Base-by-base conservation (phyloP, 2,888 invertebrate species). In the Hydroisotoma schaefferi region DNA sequence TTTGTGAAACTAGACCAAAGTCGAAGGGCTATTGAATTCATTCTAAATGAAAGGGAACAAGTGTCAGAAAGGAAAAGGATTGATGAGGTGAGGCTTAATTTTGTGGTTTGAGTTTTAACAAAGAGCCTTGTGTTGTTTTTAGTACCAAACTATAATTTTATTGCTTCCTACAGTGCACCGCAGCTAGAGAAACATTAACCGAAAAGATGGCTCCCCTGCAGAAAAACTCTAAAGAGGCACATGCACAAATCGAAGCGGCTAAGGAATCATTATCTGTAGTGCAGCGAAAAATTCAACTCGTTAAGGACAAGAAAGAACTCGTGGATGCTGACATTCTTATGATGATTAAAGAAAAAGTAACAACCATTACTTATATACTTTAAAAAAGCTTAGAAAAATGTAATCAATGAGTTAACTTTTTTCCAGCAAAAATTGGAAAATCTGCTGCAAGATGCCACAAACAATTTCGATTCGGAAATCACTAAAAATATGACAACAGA, bases 11-110 rank as follows among this genome's bases (percentile, higher is more conserved):
- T 25, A n/a, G 66, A 61, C 37, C 49, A 57, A 22, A 44, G 49
- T 2, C 59, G 61, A 33, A 55, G 65, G 2, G 60, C 54, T 8
- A 53, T 65, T 10, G 63, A 65, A 27, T 61, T 54, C 23, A 22
- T 63, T 10, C 38, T 68, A 0, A 57, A 63, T 27, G 40, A 53
- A 56, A 38, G 48, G n/a, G 60, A 65, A 38, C 18, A 40, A 28
- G 26, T n/a, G 15, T 20, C 18, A 6, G 29, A 37, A 4, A 48
- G 15, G 20, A 40, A 40, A 40, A 5, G 20, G 5, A 15, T 40
- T 15, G 40, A 40, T 18, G 8, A 10, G 8, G 40, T 40, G 20
- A n/a, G n/a, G n/a, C n/a, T n/a, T n/a, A n/a, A n/a, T n/a, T n/a
- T n/a, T n/a, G n/a, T n/a, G n/a, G n/a, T n/a, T n/a, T n/a, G n/a